Evolutionary conservation across 2,888 invertebrate genomes (phyloP), one percentile per base, ranked within the genome.

Genomic region (Teleiodes luculella): DNA sequence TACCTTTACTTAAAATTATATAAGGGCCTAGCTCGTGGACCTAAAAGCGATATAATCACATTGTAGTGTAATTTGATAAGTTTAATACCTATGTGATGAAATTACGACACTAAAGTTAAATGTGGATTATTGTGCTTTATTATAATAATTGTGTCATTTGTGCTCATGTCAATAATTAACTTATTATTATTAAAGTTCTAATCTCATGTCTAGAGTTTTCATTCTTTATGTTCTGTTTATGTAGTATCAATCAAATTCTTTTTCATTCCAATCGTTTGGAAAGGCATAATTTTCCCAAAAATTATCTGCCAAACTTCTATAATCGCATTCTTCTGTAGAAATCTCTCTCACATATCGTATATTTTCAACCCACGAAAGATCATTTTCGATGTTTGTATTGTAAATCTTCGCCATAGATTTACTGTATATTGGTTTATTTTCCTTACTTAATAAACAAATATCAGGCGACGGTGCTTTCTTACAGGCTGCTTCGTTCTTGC

Each of bases 281-380:
- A 83, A 63, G 31, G 62, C 58, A 51, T 56, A 72, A 54, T 80
- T 75, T 7, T 76, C 60, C 86, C 86, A 87, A 62, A 85, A 83
- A 5, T 52, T 56, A 6, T 76, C 73, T 47, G 65, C 60, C 10
- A 74, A 55, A 49, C 58, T 11, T 58, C 54, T 13, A 65, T 43
- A 43, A 39, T 78, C 70, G 53, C 66, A 67, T 63, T 87, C 86
- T 14, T 78, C 72, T 0, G 31, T 53, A 2, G 55, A 35, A 14
- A 84, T 60, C 65, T 80, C 77, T 57, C 86, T 73, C 0, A 86
- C 72, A 50, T 67, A 82, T 56, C 70, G 73, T 35, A 87, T 67
- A 35, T 76, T 74, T 63, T 80, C 79, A 1, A 87, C 47, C 87
- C 87, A 87, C 1, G 83, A 80, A 1, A 85, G 58, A 58, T 80